phyloP scores from a whole-genome alignment of 1,140 invertebrate genomes.

The Heliothis virescens region DNA sequence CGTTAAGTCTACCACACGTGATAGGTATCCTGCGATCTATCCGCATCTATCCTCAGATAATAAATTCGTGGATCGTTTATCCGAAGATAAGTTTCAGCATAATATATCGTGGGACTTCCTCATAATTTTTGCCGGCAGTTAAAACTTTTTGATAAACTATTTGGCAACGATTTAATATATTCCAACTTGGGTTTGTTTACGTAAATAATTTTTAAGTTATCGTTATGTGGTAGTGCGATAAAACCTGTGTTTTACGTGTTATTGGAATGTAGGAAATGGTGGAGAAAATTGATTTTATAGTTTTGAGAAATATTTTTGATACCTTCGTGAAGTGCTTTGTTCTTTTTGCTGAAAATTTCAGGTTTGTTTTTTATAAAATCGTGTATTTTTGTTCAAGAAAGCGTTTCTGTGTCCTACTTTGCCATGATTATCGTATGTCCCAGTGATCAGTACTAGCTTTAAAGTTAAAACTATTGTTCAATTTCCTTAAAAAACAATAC shows the following conservation, averaged over 20 bases:
- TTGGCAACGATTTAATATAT: slow-evolving; percentile 22
- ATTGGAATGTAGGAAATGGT: background rate
- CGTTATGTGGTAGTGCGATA: background rate
- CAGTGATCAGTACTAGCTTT: too few species aligned
- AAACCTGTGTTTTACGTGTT: background rate
- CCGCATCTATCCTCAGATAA: background rate
- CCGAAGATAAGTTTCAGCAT: slow-evolving; percentile 25
- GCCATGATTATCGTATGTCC: too few species aligned
- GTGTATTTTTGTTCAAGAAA: background rate
- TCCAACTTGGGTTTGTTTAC: slow-evolving; percentile 33
- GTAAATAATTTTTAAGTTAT: slow-evolving; percentile 25
- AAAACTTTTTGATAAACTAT: slow-evolving; percentile 41
- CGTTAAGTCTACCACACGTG: slow-evolving; percentile 43
- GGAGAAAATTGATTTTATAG: background rate
- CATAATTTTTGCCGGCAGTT: slow-evolving; percentile 41
- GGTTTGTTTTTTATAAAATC: background rate
- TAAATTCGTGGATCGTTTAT: slow-evolving; percentile 42
- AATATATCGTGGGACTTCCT: slow-evolving; percentile 35
- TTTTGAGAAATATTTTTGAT: too few species aligned
- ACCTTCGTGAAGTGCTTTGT: background rate
- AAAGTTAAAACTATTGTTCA: too few species aligned
- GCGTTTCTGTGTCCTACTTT: background rate
- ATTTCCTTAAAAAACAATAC: slow-evolving; percentile 19
- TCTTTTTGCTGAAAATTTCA: background rate
- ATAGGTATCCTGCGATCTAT: slow-evolving; percentile 16